Conservation (phyloP, 2,888 invertebrate species). For the Ceramica pisi region DNA sequence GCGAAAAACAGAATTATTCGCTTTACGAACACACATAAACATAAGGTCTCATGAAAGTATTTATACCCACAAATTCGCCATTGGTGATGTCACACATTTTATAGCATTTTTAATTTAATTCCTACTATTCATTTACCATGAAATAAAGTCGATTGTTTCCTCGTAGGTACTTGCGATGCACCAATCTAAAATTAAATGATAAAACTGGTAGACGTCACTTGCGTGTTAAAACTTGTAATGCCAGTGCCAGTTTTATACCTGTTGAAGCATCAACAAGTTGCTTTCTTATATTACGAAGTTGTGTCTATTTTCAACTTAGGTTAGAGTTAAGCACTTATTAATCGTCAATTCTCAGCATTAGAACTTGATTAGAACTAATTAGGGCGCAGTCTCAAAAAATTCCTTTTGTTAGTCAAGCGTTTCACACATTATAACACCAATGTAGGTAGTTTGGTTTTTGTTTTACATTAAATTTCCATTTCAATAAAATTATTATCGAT, state of each 20-base stretch:
- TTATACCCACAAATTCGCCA: background rate
- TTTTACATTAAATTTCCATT: conserved; percentile 8
- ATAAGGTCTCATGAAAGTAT: background rate
- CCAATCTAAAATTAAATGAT: conserved; percentile 15
- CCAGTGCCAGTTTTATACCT: conserved; percentile 47
- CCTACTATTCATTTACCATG: background rate
- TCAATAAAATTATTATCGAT: conserved; percentile 5
- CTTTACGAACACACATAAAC: background rate
- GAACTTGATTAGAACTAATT: too few relatives aligned
- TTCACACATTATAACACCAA: background rate
- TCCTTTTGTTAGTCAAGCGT: background rate
- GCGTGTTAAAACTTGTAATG: conserved; percentile 32
- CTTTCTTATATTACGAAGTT: background rate
- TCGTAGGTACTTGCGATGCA: background rate
- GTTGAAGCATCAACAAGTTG: conserved; percentile 29
- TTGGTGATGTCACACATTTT: conserved; percentile 5
- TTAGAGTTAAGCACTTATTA: background rate
- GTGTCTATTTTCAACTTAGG: conserved; percentile 2
- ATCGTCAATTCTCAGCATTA: background rate
- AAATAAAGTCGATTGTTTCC: background rate
- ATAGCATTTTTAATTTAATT: background rate
- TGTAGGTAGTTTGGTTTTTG: background rate
- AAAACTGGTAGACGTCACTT: conserved; percentile 20
- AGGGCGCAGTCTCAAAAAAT: background rate
- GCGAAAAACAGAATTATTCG: conserved; percentile 22